Conservation (phyloP, 2,888 invertebrate species). For the Drosophila mimetica region DNA sequence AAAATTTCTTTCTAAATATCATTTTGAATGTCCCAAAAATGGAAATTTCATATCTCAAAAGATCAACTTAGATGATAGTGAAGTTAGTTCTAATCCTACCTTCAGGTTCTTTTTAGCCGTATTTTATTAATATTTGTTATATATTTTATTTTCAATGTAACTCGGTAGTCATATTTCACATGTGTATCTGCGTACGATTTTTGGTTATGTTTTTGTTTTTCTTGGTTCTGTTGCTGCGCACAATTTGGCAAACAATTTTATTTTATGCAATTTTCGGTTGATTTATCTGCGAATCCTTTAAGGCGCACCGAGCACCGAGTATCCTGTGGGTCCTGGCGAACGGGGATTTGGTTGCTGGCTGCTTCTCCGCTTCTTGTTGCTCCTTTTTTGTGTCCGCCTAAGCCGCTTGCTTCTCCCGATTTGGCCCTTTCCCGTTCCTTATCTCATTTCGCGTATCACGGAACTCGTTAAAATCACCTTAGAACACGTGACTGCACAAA, state of each 20-base stretch:
- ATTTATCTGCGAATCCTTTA: conserved; percentile 47
- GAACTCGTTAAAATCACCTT: conserved; percentile 80
- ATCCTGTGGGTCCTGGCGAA: conserved; percentile 24
- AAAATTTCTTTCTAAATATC: not conserved
- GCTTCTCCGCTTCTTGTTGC: conserved; percentile 9
- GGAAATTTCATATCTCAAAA: not conserved
- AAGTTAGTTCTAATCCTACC: conserved; percentile 6
- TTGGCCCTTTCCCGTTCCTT: conserved; percentile 52
- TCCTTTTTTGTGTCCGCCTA: conserved; percentile 34
- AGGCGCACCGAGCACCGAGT: conserved; percentile 9
- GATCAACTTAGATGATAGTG: no score
- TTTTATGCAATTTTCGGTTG: conserved; percentile 47
- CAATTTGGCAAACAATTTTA: conserved; percentile 49
- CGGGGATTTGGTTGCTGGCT: conserved; percentile 6
- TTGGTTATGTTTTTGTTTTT: conserved; percentile 1
- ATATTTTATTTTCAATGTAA: not conserved
- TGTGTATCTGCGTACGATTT: not conserved
- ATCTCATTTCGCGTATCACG: conserved; percentile 76
- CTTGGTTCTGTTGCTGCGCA: conserved; percentile 9
- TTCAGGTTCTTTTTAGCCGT: conserved; percentile 2
- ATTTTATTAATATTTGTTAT: not conserved
- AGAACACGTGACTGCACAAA: conserved; percentile 76
- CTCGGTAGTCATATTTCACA: conserved; percentile 16
- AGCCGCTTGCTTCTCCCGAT: conserved; percentile 22
- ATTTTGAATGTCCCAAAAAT: not conserved